Conservation (phyloP, 2,888 invertebrate genomes). For the Halocaridina rubra region DNA sequence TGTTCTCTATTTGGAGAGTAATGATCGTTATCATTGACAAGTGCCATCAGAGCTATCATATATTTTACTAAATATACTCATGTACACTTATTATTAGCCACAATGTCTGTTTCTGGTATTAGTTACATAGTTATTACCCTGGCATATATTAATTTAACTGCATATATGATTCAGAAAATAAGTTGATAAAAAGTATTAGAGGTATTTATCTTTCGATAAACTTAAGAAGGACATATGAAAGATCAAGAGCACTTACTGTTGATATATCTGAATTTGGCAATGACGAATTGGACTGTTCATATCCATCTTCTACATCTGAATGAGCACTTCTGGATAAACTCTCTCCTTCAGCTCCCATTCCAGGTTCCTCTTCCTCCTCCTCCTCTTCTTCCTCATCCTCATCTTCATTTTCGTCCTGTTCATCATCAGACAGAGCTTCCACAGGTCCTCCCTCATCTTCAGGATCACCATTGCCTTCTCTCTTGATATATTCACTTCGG, state of each 20-base stretch:
- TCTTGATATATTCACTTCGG: conserved; percentile 13
- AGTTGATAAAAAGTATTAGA: not conserved
- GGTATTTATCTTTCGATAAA: not conserved
- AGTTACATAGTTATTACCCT: too few relatives aligned
- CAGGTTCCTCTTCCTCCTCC: conserved; percentile 48
- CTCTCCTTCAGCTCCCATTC: conserved; percentile 23
- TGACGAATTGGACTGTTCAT: conserved; percentile 54
- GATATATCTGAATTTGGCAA: conserved; percentile 58
- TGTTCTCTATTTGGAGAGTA: too few relatives aligned
- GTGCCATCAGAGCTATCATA: too few relatives aligned
- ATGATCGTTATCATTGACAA: too few relatives aligned
- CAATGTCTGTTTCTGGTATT: too few relatives aligned
- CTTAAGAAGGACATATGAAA: not conserved
- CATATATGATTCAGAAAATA: not conserved
- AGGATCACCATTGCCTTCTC: conserved; percentile 29
- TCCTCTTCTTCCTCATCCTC: conserved; percentile 51
- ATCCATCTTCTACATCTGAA: conserved; percentile 50
- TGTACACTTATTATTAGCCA: too few relatives aligned
- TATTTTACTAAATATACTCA: too few relatives aligned
- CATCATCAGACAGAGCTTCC: conserved; percentile 44
- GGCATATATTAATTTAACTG: too few relatives aligned
- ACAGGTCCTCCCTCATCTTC: conserved; percentile 35
- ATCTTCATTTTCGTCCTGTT: conserved; percentile 36
- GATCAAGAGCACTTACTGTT: conserved; percentile 29
- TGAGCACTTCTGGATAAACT: conserved; percentile 17